Percentiles rank a stretch among this genome's conserved stretches.
phyloP scores from a whole-genome alignment of 2,113 vertebrate genomes.

The Nycticryphes semicollaris region DNA sequence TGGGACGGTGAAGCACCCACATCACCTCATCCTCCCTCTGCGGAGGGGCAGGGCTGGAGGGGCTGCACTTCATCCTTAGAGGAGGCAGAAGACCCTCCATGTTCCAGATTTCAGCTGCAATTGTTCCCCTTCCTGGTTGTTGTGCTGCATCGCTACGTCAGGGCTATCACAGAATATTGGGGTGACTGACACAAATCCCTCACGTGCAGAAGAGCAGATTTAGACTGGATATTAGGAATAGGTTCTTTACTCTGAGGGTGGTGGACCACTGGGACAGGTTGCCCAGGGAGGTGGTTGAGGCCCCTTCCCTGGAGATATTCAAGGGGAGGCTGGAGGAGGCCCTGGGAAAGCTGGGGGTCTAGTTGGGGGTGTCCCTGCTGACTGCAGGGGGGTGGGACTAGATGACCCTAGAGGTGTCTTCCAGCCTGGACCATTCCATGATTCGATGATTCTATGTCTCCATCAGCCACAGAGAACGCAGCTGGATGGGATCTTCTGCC shows the following conservation, averaged over 20 bases:
- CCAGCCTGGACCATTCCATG: too few species aligned
- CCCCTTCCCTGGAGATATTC: too few species aligned
- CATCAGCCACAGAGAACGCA: neutral
- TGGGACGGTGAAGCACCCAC: accelerated
- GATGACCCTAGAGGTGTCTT: too few species aligned
- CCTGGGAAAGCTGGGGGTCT: too few species aligned
- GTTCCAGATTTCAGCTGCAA: accelerated
- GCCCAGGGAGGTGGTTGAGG: too few species aligned
- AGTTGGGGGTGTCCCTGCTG: too few species aligned
- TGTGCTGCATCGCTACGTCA: accelerated
- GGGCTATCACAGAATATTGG: neutral
- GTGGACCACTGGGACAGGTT: too few species aligned
- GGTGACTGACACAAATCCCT: neutral
- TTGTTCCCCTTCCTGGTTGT: accelerated
- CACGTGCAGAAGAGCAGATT: neutral
- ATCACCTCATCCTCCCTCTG: neutral
- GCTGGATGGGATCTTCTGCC: neutral
- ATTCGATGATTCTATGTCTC: neutral
- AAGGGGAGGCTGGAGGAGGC: too few species aligned
- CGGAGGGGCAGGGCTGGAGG: neutral
- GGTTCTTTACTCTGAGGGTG: too few species aligned
- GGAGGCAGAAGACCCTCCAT: accelerated
- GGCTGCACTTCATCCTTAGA: accelerated
- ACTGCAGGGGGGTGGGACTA: too few species aligned
- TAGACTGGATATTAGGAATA: too few species aligned